Conservation (phyloP, 1,140 invertebrate genomes). For the Portunus trituberculatus region DNA sequence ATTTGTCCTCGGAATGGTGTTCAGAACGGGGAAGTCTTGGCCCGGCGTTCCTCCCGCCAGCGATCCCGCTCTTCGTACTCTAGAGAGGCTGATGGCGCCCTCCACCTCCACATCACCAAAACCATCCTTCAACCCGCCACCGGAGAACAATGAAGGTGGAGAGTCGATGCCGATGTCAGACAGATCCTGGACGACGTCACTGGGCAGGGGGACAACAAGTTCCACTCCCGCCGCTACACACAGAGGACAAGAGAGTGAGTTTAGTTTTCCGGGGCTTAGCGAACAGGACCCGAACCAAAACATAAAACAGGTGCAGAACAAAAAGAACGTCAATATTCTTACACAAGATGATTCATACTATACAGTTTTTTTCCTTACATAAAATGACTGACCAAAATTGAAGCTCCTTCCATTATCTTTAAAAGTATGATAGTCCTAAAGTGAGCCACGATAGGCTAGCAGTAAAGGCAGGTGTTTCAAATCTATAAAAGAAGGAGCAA, state of each 20-base stretch:
- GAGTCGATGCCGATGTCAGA: conserved; percentile 55
- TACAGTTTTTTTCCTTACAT: neutral
- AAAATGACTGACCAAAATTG: too few species aligned
- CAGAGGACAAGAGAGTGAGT: neutral
- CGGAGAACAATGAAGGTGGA: neutral
- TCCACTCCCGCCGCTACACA: neutral
- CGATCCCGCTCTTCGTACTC: neutral
- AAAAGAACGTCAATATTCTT: neutral
- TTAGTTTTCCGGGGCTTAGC: neutral
- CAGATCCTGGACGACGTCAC: conserved; percentile 36
- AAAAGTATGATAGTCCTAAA: too few species aligned
- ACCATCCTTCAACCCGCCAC: neutral
- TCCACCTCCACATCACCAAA: conserved; percentile 53
- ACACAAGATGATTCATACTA: neutral
- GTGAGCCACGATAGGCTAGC: neutral
- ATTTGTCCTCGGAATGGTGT: conserved; percentile 87
- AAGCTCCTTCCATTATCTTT: too few species aligned
- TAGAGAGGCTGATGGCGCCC: conserved; percentile 49
- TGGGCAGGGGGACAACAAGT: neutral
- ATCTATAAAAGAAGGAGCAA: neutral
- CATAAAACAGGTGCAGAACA: neutral
- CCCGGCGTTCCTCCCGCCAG: conserved; percentile 84
- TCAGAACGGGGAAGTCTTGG: conserved; percentile 89
- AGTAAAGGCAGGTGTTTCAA: neutral
- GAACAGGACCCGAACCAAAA: neutral